Base-by-base conservation (phyloP, 2,888 invertebrate genomes). In the Dasysyrphus albostriatus region DNA sequence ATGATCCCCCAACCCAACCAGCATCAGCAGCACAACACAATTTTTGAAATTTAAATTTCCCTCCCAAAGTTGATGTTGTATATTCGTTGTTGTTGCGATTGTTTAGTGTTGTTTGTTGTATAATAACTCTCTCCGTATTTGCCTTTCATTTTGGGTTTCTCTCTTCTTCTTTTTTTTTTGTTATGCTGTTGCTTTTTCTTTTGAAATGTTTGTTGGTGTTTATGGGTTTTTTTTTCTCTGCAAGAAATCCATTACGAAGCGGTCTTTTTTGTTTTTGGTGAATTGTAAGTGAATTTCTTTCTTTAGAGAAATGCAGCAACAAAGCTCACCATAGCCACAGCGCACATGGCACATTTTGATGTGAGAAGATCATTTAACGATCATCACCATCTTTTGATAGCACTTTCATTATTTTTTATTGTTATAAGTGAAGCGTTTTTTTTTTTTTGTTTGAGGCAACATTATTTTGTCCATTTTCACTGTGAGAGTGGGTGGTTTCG, bases 101-200 rank as follows among this genome's bases (percentile, higher is more conserved):
- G 5, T n/a, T 32, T 12, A 9, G n/a, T 84, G 81, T 85, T 85
- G 81, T 85, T 9, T 84, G 81, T 85, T 85, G 81, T 85, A 58
- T 85, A 85, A 85, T 85, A 85, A 85, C 84, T 85, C 84, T 85
- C 84, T 85, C 79, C 44, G 34, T 58, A 63, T 61, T 78, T 39
- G 78, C 81, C 70, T 75, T 83, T 77, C 61, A 56, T 69, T 77
- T 81, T 59, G 19, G 61, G 16, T 72, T 47, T 73, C 49, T 77
- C 54, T 67, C 58, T 80, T 19, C 49, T 61, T 44, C 65, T 42
- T 56, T 73, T 34, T 49, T 61, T 44, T 75, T 42, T 44, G 54
- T 65, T 51, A 54, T 67, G 32, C 5, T 5, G 32, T 47, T 65
- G 16, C 58, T 72, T 73, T 65, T 72, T 24, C 39, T 65, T 65